These are phyloP conservation scores for Nixonia krombeini DNA, from an alignment of 1,140 invertebrate genomes.

Conservation along the genomic window DNA sequence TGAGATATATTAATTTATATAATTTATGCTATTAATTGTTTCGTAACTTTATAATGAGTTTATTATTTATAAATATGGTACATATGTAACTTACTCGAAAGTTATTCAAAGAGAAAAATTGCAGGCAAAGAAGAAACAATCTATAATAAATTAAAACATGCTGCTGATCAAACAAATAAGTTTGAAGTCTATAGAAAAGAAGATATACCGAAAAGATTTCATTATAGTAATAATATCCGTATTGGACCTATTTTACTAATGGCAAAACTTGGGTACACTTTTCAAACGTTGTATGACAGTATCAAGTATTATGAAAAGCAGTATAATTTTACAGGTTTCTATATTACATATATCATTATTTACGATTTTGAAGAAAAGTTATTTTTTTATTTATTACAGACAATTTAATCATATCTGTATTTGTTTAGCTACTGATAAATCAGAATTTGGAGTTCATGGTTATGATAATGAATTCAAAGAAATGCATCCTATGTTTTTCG, in stretches of 20 bases:
- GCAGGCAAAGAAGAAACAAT: conserved; percentile 69
- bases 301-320: conserved; percentile 67
- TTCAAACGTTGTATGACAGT: conserved; percentile 70
- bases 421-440: conserved; percentile 65
- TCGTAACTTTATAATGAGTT: too few species aligned
- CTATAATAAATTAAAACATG: conserved; percentile 72
- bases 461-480: conserved; percentile 74
- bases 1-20: neutral
- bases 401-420: neutral
- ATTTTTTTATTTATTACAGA: conserved; percentile 6
- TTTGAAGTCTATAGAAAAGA: conserved; percentile 75
- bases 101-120: conserved; percentile 23
- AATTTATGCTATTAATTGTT: too few species aligned
- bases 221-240: conserved; percentile 75
- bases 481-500: conserved; percentile 82
- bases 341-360: too few species aligned
- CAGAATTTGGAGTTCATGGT: conserved; percentile 79
- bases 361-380: conserved; percentile 6
- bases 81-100: too few species aligned
- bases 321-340: conserved; percentile 69
- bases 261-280: conserved; percentile 74
- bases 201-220: conserved; percentile 74
- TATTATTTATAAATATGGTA: too few species aligned
- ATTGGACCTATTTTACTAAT: conserved; percentile 75
- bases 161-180: conserved; percentile 58